Percentiles rank a stretch among this genome's conserved stretches.
These are phyloP conservation scores for Cottus gobio DNA, from an alignment of 2,113 vertebrate genomes.

Conservation along the genomic window DNA sequence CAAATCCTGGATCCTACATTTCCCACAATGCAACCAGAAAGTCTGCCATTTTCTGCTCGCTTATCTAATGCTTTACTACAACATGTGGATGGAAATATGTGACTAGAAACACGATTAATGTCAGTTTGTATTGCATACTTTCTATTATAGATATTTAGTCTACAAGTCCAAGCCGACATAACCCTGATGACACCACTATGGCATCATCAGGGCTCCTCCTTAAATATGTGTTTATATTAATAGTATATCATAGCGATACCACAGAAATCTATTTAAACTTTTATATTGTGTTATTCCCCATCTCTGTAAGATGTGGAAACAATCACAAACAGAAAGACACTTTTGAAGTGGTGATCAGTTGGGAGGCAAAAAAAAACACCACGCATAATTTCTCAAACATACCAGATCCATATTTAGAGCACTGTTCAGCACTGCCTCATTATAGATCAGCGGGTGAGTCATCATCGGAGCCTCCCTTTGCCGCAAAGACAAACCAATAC, in stretches of 20 bases:
- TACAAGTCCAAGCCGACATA: neutral
- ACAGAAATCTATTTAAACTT: neutral
- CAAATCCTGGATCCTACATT: neutral
- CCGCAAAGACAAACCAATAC: constrained; percentile 34
- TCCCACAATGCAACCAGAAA: neutral
- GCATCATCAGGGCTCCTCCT: neutral
- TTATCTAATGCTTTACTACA: neutral
- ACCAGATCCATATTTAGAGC: constrained; percentile 14
- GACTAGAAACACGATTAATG: neutral
- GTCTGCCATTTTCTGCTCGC: no score
- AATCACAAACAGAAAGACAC: neutral
- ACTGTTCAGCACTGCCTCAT: constrained; percentile 39
- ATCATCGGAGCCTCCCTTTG: constrained; percentile 27
- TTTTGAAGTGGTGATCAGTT: constrained; percentile 12
- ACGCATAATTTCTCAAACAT: neutral
- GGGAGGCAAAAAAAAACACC: constrained; percentile 11
- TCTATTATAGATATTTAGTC: neutral
- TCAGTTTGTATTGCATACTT: neutral
- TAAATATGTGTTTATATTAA: neutral
- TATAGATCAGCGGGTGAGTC: constrained; percentile 52
- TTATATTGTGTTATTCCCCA: neutral
- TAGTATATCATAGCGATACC: neutral
- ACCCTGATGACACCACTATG: neutral
- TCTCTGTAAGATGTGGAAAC: neutral
- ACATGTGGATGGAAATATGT: neutral